A percentile compares a stretch with the other conserved stretches of the same genome.
These are phyloP conservation scores for Manduca sexta DNA, from an alignment of 1,140 invertebrate genomes.

Conservation along the genomic window DNA sequence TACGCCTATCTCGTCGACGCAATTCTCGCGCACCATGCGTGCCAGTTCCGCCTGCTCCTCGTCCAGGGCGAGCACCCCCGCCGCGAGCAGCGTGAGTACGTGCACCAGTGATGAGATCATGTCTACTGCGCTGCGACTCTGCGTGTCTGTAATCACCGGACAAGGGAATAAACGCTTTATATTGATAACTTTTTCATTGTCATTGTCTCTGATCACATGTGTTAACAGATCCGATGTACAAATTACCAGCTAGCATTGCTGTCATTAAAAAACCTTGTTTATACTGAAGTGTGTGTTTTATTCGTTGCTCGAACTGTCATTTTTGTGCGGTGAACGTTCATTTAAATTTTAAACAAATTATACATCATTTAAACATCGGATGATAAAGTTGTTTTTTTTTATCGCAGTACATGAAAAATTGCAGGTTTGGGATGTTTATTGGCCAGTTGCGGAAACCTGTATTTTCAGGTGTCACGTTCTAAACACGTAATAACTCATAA, in stretches of 20 bases:
- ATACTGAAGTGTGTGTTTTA: constrained; percentile 15
- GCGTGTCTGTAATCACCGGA: not conserved
- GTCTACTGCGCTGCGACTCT: too few relatives aligned
- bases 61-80: constrained; percentile 24
- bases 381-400: constrained; percentile 10
- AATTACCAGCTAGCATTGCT: constrained; percentile 28
- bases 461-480: constrained; percentile 18
- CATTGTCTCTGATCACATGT: constrained; percentile 13
- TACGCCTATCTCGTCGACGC: constrained; percentile 42
- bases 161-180: constrained; percentile 15
- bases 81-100: too few relatives aligned
- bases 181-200: constrained; percentile 26
- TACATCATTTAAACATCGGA: constrained; percentile 9
- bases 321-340: constrained; percentile 27
- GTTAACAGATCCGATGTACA: constrained; percentile 9
- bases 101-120: too few relatives aligned
- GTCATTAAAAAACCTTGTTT: constrained; percentile 34
- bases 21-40: constrained; percentile 50
- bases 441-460: not conserved
- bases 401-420: constrained; percentile 11
- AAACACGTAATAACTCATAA: not conserved
- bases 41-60: constrained; percentile 55
- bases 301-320: constrained; percentile 23
- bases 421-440: constrained; percentile 1
- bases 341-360: constrained; percentile 39